Conservation (phyloP, 1,140 invertebrate species). For the Cecropterus lyciades region DNA sequence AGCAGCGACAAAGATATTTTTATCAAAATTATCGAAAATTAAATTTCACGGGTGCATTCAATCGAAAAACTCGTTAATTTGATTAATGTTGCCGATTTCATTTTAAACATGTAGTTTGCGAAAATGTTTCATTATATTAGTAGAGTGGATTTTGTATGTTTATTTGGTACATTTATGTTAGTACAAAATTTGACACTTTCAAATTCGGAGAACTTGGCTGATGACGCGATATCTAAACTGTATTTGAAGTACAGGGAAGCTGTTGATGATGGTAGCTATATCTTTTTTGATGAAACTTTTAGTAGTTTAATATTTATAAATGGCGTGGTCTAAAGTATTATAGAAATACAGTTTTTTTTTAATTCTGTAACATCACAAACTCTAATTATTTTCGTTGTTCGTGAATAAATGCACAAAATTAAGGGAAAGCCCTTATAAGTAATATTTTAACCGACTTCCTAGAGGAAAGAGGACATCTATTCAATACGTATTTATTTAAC, state of each 20-base stretch:
- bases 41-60: slow-evolving; percentile 53
- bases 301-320: too few relatives aligned
- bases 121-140: slow-evolving; percentile 38
- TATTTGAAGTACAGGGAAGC: slow-evolving; percentile 55
- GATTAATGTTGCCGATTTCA: slow-evolving; percentile 29
- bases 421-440: too few relatives aligned
- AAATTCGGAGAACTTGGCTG: neutral
- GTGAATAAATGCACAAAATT: too few relatives aligned
- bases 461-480: too few relatives aligned
- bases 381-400: too few relatives aligned
- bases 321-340: too few relatives aligned
- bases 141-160: slow-evolving; percentile 12
- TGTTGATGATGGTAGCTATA: slow-evolving; percentile 15
- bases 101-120: slow-evolving; percentile 30
- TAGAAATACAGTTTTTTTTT: too few relatives aligned
- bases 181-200: neutral
- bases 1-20: slow-evolving; percentile 6
- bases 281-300: neutral
- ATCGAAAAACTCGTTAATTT: slow-evolving; percentile 38
- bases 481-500: too few relatives aligned
- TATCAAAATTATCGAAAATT: slow-evolving; percentile 43
- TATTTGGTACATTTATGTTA: slow-evolving; percentile 25
- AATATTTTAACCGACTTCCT: too few relatives aligned
- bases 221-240: slow-evolving; percentile 44
- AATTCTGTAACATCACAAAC: too few relatives aligned